Conservation (phyloP, 2,797 vertebrate genomes). For the Macroramphosus scolopax region DNA sequence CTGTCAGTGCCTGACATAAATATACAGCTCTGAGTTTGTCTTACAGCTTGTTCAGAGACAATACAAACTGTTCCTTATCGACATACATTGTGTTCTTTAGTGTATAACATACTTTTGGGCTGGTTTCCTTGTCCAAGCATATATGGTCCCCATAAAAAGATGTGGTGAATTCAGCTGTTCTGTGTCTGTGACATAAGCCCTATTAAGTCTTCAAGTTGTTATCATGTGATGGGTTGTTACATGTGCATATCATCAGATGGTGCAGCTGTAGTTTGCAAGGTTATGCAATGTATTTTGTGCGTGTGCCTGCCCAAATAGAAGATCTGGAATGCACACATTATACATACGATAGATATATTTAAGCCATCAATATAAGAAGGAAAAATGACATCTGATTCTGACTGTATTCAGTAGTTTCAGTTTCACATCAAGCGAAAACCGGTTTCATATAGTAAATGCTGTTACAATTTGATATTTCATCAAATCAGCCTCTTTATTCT, state of each 20-base stretch:
- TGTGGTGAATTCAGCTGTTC: slow-evolving; percentile 37
- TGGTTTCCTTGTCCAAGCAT: slow-evolving; percentile 49
- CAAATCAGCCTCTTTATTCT: slow-evolving; percentile 42
- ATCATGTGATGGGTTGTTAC: slow-evolving; percentile 43
- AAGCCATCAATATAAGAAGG: slow-evolving; percentile 51
- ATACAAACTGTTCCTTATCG: slow-evolving; percentile 35
- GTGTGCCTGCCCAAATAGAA: slow-evolving; percentile 30
- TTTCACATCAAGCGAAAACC: slow-evolving; percentile 38
- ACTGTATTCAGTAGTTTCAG: slow-evolving; percentile 42
- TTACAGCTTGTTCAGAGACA: slow-evolving; percentile 62
- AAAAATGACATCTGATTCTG: slow-evolving; percentile 63
- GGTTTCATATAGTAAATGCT: slow-evolving; percentile 43
- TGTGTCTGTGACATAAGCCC: slow-evolving; percentile 57
- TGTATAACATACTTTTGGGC: slow-evolving; percentile 53
- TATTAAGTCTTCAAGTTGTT: slow-evolving; percentile 48
- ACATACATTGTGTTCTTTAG: slow-evolving; percentile 51
- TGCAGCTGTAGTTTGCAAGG: slow-evolving; percentile 33
- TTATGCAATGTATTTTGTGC: slow-evolving; percentile 31
- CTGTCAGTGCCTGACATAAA: slow-evolving; percentile 62
- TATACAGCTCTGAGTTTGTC: slow-evolving; percentile 64
- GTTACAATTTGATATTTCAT: slow-evolving; percentile 41
- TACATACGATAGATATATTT: slow-evolving; percentile 60
- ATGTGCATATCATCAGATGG: slow-evolving; percentile 53
- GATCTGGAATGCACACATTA: slow-evolving; percentile 41
- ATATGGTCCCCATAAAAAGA: slow-evolving; percentile 61